phyloP scores from a whole-genome alignment of 2,113 vertebrate genomes.

The Neolamprologus fasciatus region DNA sequence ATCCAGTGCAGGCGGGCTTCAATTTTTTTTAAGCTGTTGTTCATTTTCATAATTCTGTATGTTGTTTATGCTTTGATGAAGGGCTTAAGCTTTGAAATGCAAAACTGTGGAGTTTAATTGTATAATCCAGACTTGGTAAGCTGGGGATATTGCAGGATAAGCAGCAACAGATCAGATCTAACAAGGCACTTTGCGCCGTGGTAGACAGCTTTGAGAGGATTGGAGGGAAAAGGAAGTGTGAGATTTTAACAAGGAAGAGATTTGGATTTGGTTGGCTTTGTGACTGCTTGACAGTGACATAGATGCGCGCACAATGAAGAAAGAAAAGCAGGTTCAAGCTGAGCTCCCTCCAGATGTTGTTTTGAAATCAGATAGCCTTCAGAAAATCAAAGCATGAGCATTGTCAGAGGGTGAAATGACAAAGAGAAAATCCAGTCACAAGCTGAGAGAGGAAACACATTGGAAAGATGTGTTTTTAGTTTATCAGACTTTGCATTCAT shows the following conservation, averaged over 20 bases:
- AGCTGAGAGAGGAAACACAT: not conserved
- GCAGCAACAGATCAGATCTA: slow-evolving; percentile 40
- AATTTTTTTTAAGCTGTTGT: not conserved
- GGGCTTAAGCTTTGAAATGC: slow-evolving; percentile 39
- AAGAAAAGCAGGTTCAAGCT: slow-evolving; percentile 20
- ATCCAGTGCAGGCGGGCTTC: not conserved
- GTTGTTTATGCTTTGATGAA: slow-evolving; percentile 19
- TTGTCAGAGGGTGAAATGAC: not conserved
- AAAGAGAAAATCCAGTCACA: not conserved
- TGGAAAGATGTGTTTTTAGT: not conserved
- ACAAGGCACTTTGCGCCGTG: slow-evolving; percentile 41
- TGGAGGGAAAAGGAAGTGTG: not conserved
- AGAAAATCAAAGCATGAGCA: slow-evolving; percentile 2
- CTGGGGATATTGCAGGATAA: slow-evolving; percentile 11
- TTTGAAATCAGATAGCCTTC: slow-evolving; percentile 8
- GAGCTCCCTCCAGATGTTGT: slow-evolving; percentile 27
- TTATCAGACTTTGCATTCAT: not conserved
- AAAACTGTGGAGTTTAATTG: slow-evolving; percentile 47
- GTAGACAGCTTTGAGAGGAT: slow-evolving; percentile 53
- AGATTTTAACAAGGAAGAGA: slow-evolving; percentile 58
- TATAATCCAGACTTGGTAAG: slow-evolving; percentile 35
- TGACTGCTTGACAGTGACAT: slow-evolving; percentile 16
- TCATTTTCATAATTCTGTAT: not conserved
- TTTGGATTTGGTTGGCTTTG: slow-evolving; percentile 51
- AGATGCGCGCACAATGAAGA: slow-evolving; percentile 13